Evolutionary conservation across 1,140 invertebrate genomes (phyloP).

Genomic region (Bombus turneri): DNA sequence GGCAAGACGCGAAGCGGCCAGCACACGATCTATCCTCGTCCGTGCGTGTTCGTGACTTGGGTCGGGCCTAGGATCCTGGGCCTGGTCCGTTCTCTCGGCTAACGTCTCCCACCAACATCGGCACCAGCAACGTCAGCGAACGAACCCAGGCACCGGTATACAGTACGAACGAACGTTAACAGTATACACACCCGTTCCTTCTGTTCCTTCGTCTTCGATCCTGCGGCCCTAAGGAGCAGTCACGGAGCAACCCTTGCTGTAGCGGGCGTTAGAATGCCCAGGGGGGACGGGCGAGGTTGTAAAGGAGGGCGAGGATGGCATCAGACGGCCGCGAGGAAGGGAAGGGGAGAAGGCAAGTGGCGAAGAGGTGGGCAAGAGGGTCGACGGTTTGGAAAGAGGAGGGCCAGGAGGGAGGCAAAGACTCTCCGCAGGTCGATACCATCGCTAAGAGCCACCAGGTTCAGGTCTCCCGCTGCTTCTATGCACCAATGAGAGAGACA

Average conservation of each 20-base stretch:
- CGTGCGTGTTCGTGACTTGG: slow-evolving; percentile 71
- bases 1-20: slow-evolving; percentile 29
- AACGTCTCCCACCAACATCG: slow-evolving; percentile 27
- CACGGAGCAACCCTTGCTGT: slow-evolving; percentile 69
- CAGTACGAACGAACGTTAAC: slow-evolving; percentile 10
- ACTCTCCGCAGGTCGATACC: slow-evolving; percentile 72
- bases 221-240: slow-evolving; percentile 67
- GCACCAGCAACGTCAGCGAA: background rate
- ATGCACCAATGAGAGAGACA: slow-evolving; percentile 50
- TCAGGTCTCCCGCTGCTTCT: slow-evolving; percentile 69
- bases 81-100: slow-evolving; percentile 44
- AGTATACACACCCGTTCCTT: slow-evolving; percentile 48
- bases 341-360: slow-evolving; percentile 50
- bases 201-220: slow-evolving; percentile 62
- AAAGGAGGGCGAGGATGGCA: slow-evolving; percentile 58
- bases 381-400: slow-evolving; percentile 70
- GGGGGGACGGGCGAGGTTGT: slow-evolving; percentile 59
- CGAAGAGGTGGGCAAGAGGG: slow-evolving; percentile 65
- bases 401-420: slow-evolving; percentile 67
- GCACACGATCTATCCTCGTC: slow-evolving; percentile 66
- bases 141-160: background rate
- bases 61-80: slow-evolving; percentile 49
- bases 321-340: slow-evolving; percentile 39
- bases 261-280: slow-evolving; percentile 69
- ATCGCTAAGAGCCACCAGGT: slow-evolving; percentile 71